Percentiles rank a stretch among this genome's conserved stretches.
Conservation (phyloP, 2,797 vertebrate species). For the Acrossocheilus wenchowensis region DNA sequence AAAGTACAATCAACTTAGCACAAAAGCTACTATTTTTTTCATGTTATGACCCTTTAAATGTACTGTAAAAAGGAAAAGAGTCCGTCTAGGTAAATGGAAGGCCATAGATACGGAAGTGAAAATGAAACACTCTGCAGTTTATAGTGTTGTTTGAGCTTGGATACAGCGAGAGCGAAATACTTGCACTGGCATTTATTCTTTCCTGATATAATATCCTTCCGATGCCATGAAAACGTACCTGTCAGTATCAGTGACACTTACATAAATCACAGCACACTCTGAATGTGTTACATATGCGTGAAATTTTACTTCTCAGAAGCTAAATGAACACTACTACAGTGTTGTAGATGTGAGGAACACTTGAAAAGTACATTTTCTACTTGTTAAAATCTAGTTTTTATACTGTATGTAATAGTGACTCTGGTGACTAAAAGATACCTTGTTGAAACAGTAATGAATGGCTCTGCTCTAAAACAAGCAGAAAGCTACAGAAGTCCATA, state of each 20-base stretch:
- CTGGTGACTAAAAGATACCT: neutral
- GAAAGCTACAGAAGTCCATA: neutral
- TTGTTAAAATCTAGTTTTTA: neutral
- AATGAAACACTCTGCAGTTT: neutral
- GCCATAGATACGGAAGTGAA: neutral
- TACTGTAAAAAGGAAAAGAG: neutral
- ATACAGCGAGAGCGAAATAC: neutral
- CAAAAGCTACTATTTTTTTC: neutral
- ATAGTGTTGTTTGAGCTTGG: neutral
- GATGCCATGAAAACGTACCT: neutral
- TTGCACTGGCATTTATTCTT: constrained; percentile 3
- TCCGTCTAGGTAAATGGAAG: neutral
- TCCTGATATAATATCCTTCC: constrained; percentile 38
- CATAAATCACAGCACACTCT: constrained; percentile 28
- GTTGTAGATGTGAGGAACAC: neutral
- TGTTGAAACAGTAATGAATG: neutral
- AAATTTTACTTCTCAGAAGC: neutral
- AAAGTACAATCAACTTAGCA: neutral
- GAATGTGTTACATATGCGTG: neutral
- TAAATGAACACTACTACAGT: neutral
- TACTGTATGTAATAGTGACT: neutral
- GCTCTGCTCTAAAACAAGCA: neutral
- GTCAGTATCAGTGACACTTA: constrained; percentile 31
- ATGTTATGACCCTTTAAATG: neutral
- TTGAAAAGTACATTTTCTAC: neutral